Percentiles rank a stretch among this genome's conserved stretches.
These are phyloP conservation scores for Chloroceryle inda DNA, from an alignment of 2,797 vertebrate genomes.

Conservation along the genomic window DNA sequence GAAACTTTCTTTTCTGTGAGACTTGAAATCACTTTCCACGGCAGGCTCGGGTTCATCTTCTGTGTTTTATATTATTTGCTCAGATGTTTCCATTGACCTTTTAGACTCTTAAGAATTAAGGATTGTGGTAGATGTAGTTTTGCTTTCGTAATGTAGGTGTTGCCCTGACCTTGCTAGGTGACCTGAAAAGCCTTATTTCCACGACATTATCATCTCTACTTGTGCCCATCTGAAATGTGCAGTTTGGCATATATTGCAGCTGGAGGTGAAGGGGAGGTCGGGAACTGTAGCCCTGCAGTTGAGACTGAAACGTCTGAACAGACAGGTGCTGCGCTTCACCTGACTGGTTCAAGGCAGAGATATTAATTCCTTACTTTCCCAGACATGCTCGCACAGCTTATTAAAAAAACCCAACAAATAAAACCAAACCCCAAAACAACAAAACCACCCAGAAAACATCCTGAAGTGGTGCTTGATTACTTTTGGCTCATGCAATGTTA, in stretches of 20 bases:
- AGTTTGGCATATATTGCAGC: background rate
- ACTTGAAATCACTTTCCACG: background rate
- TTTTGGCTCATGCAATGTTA: constrained; percentile 7
- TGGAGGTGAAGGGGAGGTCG: background rate
- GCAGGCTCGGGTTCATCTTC: background rate
- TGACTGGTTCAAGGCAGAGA: background rate
- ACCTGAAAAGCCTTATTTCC: background rate
- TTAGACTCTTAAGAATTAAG: background rate
- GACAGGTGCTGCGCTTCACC: background rate
- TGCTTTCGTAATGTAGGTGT: background rate
- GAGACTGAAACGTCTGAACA: background rate
- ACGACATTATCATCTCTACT: background rate
- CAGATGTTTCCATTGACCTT: background rate
- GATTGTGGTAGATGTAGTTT: background rate
- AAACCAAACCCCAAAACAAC: background rate
- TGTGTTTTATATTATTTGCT: background rate
- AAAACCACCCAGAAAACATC: background rate
- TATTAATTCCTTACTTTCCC: background rate
- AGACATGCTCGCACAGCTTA: background rate
- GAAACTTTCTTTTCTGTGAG: background rate
- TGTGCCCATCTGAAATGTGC: background rate
- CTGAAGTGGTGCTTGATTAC: background rate
- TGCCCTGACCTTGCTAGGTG: background rate
- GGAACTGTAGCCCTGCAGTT: background rate
- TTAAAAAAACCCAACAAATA: background rate